These are phyloP conservation scores for Junonia oenone DNA, from an alignment of 2,888 invertebrate genomes.

Conservation along the genomic window DNA sequence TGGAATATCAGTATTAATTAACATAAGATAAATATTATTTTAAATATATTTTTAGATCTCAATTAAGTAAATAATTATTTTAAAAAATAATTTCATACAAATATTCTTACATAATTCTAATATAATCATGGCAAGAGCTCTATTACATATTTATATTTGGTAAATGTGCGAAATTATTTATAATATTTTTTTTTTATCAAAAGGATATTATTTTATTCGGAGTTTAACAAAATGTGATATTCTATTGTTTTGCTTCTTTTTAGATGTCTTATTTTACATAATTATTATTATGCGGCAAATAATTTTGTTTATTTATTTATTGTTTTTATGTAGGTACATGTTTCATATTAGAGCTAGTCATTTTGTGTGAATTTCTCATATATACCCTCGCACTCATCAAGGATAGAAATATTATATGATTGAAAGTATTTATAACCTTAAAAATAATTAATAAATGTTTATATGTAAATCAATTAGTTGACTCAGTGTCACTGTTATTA, in stretches of 20 bases:
- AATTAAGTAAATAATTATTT: slow-evolving; percentile 6
- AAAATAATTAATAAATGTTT: slow-evolving; percentile 1
- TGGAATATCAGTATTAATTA: slow-evolving; percentile 24
- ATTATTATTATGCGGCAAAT: background rate
- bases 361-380: slow-evolving; percentile 8
- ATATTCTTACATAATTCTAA: background rate
- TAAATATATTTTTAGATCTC: slow-evolving; percentile 16
- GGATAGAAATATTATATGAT: background rate
- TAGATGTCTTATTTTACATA: background rate
- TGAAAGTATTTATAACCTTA: slow-evolving; percentile 10
- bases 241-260: slow-evolving; percentile 10
- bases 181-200: slow-evolving; percentile 2
- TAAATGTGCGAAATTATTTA: slow-evolving; percentile 9
- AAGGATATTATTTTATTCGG: slow-evolving; percentile 9
- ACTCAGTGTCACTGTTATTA: background rate
- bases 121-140: slow-evolving; percentile 1
- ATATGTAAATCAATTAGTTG: slow-evolving; percentile 1
- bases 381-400: background rate
- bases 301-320: background rate
- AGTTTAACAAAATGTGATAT: slow-evolving; percentile 20
- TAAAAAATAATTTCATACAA: background rate
- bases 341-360: slow-evolving; percentile 30
- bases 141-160: slow-evolving; percentile 4
- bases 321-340: slow-evolving; percentile 9
- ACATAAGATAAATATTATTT: slow-evolving; percentile 7